phyloP scores from a whole-genome alignment of 2,888 invertebrate genomes.

The Cancer borealis region DNA sequence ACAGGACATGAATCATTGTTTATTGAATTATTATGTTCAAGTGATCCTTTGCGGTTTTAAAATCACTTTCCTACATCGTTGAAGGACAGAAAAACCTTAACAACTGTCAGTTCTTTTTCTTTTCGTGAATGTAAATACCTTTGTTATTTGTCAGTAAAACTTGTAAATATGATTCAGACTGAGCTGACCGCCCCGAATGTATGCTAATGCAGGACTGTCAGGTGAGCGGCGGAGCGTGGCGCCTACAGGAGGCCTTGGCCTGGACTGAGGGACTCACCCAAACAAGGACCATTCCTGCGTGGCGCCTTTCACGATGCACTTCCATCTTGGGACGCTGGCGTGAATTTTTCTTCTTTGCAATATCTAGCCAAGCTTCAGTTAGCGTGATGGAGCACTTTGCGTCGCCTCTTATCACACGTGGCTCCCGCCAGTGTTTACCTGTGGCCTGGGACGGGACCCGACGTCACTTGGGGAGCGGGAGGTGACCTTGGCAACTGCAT shows the following conservation, averaged over 20 bases:
- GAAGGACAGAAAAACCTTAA: neutral
- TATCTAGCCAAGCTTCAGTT: constrained; percentile 21
- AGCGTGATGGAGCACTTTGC: constrained; percentile 26
- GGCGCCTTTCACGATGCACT: neutral
- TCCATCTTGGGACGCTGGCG: neutral
- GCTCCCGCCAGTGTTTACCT: constrained; percentile 18
- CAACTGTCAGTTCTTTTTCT: neutral
- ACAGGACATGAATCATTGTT: neutral
- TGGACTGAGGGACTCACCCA: neutral
- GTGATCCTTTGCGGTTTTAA: neutral
- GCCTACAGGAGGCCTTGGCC: constrained; percentile 12
- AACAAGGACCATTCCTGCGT: neutral
- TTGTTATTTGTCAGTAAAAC: neutral
- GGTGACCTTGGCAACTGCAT: constrained; percentile 2
- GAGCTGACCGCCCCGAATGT: neutral
- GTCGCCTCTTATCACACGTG: neutral
- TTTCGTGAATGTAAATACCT: neutral
- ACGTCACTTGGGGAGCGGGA: neutral
- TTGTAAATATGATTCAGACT: neutral
- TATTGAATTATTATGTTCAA: neutral
- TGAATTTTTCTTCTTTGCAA: neutral
- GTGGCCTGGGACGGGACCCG: neutral
- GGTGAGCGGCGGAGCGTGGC: constrained; percentile 8
- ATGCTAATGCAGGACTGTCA: constrained; percentile 9
- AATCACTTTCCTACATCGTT: neutral